These are phyloP conservation scores for Drosophila pseudotalamancana DNA, from an alignment of 2,888 invertebrate genomes.

Conservation along the genomic window DNA sequence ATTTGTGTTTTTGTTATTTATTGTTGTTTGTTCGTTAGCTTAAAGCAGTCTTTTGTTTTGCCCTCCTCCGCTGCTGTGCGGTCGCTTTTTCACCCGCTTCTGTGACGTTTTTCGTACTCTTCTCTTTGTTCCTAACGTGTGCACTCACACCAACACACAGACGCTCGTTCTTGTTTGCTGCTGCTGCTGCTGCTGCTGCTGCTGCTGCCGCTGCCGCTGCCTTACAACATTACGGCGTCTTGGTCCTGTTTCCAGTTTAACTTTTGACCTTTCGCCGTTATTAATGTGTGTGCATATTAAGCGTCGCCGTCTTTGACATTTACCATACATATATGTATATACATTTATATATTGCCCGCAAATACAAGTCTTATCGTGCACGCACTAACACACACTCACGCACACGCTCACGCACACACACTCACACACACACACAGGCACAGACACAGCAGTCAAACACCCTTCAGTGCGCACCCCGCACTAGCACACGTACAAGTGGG, in stretches of 20 bases:
- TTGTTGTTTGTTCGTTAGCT: slow-evolving; percentile 38
- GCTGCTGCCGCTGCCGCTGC: slow-evolving; percentile 6
- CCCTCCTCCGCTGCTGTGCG: slow-evolving; percentile 20
- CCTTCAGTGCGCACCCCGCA: slow-evolving; percentile 69
- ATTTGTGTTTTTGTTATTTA: slow-evolving; percentile 24
- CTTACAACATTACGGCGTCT: slow-evolving; percentile 39
- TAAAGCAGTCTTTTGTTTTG: slow-evolving; percentile 62
- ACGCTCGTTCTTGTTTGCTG: slow-evolving; percentile 3
- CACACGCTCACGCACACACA: neutral
- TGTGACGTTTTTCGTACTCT: slow-evolving; percentile 38
- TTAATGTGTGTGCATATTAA: slow-evolving; percentile 69
- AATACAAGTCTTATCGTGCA: slow-evolving; percentile 66
- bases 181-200: slow-evolving; percentile 6
- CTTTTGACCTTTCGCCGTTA: slow-evolving; percentile 71
- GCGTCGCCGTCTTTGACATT: slow-evolving; percentile 52
- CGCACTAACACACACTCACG: slow-evolving; percentile 36
- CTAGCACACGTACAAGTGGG: slow-evolving; percentile 68
- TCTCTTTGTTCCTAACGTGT: slow-evolving; percentile 54
- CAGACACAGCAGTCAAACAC: slow-evolving; percentile 40
- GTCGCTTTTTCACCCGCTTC: slow-evolving; percentile 32
- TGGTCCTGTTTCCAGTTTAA: slow-evolving; percentile 58
- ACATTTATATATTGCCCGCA: slow-evolving; percentile 52
- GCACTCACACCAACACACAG: slow-evolving; percentile 40
- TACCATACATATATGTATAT: slow-evolving; percentile 24
- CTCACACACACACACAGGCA: neutral